Conservation (phyloP, 2,888 invertebrate genomes). For the Andrena flavipes region DNA sequence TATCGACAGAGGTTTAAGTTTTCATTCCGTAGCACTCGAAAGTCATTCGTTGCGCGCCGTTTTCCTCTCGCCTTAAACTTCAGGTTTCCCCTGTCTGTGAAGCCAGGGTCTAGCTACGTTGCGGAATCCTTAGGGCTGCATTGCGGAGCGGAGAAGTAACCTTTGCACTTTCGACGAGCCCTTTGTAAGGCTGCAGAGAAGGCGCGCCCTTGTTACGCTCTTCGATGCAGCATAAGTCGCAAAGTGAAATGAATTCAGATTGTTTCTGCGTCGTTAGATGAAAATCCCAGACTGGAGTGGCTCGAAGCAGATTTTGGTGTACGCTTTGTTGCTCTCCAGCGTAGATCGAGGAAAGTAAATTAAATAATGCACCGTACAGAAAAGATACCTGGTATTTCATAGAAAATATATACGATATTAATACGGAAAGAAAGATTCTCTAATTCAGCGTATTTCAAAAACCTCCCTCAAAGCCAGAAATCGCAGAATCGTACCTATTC, state of each 20-base stretch:
- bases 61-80: constrained; percentile 13
- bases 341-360: neutral
- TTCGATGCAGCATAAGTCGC: constrained; percentile 3
- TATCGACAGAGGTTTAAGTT: constrained; percentile 5
- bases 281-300: neutral
- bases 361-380: neutral
- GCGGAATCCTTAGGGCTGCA: constrained; percentile 60
- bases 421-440: too few relatives aligned
- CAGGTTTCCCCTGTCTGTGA: constrained; percentile 39
- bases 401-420: too few relatives aligned
- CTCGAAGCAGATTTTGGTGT: neutral
- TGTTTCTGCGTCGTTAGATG: neutral
- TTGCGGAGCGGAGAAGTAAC: constrained; percentile 44
- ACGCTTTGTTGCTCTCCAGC: neutral
- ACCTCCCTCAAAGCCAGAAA: too few relatives aligned
- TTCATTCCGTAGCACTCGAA: constrained; percentile 5
- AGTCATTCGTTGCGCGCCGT: constrained; percentile 13
- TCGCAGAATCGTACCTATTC: too few relatives aligned
- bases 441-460: too few relatives aligned
- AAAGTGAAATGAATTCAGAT: constrained; percentile 11
- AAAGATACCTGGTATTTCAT: too few relatives aligned
- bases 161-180: constrained; percentile 52
- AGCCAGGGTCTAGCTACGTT: constrained; percentile 42
- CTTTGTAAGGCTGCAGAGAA: constrained; percentile 58
- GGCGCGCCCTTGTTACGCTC: constrained; percentile 8